Base-by-base conservation (phyloP, 64 coral and sea anemone species). In the Actinia tenebrosa region DNA sequence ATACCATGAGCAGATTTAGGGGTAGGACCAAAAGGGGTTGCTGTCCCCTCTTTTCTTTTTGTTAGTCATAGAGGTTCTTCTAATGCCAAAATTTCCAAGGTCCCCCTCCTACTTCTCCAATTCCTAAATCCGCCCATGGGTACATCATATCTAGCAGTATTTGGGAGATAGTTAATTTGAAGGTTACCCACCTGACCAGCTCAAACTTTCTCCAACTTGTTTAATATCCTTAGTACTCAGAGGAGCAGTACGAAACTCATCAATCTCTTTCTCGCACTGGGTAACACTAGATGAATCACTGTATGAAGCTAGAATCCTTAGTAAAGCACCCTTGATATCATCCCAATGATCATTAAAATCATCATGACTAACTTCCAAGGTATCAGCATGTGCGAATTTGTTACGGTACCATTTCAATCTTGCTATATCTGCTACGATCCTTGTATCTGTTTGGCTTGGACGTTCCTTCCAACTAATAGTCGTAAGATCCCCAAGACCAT, bases 261-360 rank as follows among this genome's bases (percentile, higher is more conserved):
- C 50, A 9, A 64, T 64, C 0, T 85, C 56, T 61, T 30, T 44
- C 60, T 85, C 56, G 52, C 83, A 58, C 2, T 85, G 18, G 3
- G 19, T 18, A 43, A 63, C 56, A 14, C 27, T 59, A 47, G 55
- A 78, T 8, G 56, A 9, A 83, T 20, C 7, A 10, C 19, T 53
- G 22, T 81, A 80, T 17, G 3, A 5, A 3, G 5, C 13, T 81
- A 81, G 1, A 81, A 81, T 81, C 50, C 79, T 89, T 8, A 89
- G 37, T 44, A 89, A 14, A 18, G 77, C 87, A 45, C 78, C 45
- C 56, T 42, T 55, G 43, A 89, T 89, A 4, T 89, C 78, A 44
- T 59, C 43, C 87, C 87, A 89, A 71, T 66, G 44, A 27, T 59
- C 44, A 27, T 80, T 3, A 50, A 89, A 83, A 64, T 89, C 88